Conservation (phyloP, 1,140 invertebrate species). For the Onthophagus taurus region DNA sequence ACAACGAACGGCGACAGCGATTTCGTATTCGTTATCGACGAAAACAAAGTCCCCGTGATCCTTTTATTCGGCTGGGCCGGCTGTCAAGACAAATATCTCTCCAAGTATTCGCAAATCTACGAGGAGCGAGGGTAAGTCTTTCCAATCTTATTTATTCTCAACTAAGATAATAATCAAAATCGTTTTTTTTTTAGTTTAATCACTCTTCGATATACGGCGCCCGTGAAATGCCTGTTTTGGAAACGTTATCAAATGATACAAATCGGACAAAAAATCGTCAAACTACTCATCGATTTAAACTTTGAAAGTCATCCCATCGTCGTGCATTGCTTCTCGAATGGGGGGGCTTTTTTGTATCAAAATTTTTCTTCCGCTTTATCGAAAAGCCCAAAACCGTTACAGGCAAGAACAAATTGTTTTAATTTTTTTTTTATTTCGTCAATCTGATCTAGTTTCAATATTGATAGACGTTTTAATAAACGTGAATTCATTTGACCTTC, state of each 20-base stretch:
- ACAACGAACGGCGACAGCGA: constrained; percentile 39
- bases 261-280: constrained; percentile 56
- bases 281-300: constrained; percentile 56
- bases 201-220: constrained; percentile 61
- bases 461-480: too few species aligned
- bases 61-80: constrained; percentile 71
- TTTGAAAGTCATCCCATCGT: constrained; percentile 62
- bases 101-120: constrained; percentile 71
- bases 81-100: constrained; percentile 63
- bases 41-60: constrained; percentile 57
- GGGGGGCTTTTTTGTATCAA: constrained; percentile 60
- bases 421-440: too few species aligned
- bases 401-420: constrained; percentile 33
- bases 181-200: constrained; percentile 48
- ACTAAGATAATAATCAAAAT: neutral
- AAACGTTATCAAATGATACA: constrained; percentile 48
- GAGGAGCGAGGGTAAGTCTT: constrained; percentile 56
- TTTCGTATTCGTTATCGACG: constrained; percentile 48
- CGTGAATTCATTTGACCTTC: too few species aligned
- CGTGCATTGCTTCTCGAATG: constrained; percentile 74
- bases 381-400: constrained; percentile 39
- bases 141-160: neutral
- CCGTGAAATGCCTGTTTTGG: constrained; percentile 56
- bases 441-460: too few species aligned
- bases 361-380: constrained; percentile 51